Percentiles rank a stretch among this genome's conserved stretches.
Evolutionary conservation across 1,140 invertebrate species (phyloP).

Genomic region (Eurosta solidaginis): DNA sequence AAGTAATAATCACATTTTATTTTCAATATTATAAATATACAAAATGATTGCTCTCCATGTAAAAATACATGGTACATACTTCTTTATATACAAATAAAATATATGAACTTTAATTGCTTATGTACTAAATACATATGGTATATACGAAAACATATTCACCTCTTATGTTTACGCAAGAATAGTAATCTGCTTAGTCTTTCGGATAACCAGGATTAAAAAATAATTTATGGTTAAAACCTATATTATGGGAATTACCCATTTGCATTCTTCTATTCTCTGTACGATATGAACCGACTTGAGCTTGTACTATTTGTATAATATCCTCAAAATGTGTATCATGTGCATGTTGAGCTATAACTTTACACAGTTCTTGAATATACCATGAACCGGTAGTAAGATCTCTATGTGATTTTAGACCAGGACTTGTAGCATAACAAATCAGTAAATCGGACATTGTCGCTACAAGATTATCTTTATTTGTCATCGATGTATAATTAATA

Average conservation of each 20-base stretch:
- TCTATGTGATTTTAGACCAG: conserved; percentile 69
- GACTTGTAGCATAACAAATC: conserved; percentile 69
- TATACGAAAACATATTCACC: not conserved
- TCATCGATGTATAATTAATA: not conserved
- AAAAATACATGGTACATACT: not conserved
- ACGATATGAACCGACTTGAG: conserved; percentile 42
- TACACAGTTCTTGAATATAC: conserved; percentile 77
- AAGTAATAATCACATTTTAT: not conserved
- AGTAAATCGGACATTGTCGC: conserved; percentile 65
- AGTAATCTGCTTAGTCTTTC: not conserved
- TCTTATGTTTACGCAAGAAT: not conserved
- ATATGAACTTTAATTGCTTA: not conserved
- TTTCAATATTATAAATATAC: not conserved
- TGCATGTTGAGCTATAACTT: conserved; percentile 73
- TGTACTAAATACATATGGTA: not conserved
- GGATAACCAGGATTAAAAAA: conserved; percentile 52
- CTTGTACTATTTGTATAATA: conserved; percentile 68
- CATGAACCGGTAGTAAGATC: conserved; percentile 70
- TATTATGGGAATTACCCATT: conserved; percentile 42
- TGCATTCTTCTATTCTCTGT: conserved; percentile 37
- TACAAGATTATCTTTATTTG: not conserved
- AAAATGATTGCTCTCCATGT: not conserved
- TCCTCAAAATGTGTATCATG: conserved; percentile 67
- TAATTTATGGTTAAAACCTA: conserved; percentile 48
- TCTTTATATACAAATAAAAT: not conserved